A percentile compares a stretch with the other conserved stretches of the same genome.
Conservation (phyloP, 2,113 vertebrate species). For the Mastomys natalensis region DNA sequence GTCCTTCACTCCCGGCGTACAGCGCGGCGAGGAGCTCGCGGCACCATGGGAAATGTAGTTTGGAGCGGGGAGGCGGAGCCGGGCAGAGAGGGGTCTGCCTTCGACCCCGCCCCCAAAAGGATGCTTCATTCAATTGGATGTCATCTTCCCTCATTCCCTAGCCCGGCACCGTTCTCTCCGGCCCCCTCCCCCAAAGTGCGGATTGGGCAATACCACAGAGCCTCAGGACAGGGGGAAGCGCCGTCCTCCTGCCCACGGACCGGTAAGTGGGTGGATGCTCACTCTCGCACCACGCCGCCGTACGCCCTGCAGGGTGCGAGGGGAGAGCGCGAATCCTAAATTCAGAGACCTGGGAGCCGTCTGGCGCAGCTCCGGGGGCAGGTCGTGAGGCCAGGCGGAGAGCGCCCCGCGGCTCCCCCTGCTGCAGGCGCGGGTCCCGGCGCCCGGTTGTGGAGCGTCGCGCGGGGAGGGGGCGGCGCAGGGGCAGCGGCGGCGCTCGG, state of each 20-base stretch:
- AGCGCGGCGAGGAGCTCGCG: neutral
- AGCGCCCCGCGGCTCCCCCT: conserved; percentile 70
- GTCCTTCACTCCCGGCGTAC: conserved; percentile 55
- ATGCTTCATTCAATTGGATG: conserved; percentile 81
- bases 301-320: neutral
- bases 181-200: conserved; percentile 81
- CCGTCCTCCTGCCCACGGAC: neutral
- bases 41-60: conserved; percentile 79
- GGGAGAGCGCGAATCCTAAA: neutral
- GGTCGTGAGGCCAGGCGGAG: neutral
- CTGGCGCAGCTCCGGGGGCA: neutral
- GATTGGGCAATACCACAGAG: conserved; percentile 79
- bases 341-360: neutral
- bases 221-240: conserved; percentile 65
- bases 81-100: neutral
- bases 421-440: conserved; percentile 53
- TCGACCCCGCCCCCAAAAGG: conserved; percentile 68
- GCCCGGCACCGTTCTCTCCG: conserved; percentile 64
- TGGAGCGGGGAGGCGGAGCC: neutral
- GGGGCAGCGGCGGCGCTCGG: conserved; percentile 71
- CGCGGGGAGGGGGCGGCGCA: conserved; percentile 76
- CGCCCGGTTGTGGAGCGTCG: conserved; percentile 76
- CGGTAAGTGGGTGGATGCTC: conserved; percentile 61
- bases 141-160: conserved; percentile 71
- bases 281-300: neutral